Base-by-base conservation (phyloP, 2,888 invertebrate species). In the Abscondita cerata region DNA sequence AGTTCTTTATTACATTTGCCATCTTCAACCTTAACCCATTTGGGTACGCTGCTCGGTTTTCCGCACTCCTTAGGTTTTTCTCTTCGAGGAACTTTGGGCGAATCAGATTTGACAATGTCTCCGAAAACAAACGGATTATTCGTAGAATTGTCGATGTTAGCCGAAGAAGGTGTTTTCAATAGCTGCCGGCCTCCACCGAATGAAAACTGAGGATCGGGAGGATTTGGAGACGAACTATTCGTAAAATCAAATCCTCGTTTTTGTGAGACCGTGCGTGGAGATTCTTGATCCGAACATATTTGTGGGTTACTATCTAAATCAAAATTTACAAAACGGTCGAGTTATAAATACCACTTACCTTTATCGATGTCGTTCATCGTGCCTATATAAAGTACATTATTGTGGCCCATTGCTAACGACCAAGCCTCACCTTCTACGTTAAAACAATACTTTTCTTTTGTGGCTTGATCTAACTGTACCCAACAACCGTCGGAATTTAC, bases 361-460 rank as follows among this genome's bases (percentile, higher is more conserved):
- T 68, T 70, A 38, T 81, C 81, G 3, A 78, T 69, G 25, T 84
- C 83, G 2, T 79, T 80, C 53, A 85, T 84, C 60, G 84, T 83
- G 67, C 84, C 86, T 72, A 91, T 82, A 76, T 89, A 91, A 5
- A 86, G 81, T 6, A 86, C 83, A 66, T 87, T 87, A 61, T 86
- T 85, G 63, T 84, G 84, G 62, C 86, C 86, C 55, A 86, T 83
- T 0, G 89, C 89, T 47, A 91, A 79, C 0, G 89, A 88, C 91
- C 91, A 91, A 1, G 89, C 89, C 70, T 90, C 89, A 0, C 85
- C 85, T 38, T 88, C 88, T 50, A 83, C 82, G 65, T 85, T 85
- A 72, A 88, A 88, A 70, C 90, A 89, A 77, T 86, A 89, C 72
- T 87, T 87, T 58, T 84, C 83, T 54, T 84, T 84, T 1, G 87